Percentiles rank a stretch among this genome's conserved stretches.
Conservation (phyloP, 2,113 vertebrate genomes). For the Pituophis catenifer region DNA sequence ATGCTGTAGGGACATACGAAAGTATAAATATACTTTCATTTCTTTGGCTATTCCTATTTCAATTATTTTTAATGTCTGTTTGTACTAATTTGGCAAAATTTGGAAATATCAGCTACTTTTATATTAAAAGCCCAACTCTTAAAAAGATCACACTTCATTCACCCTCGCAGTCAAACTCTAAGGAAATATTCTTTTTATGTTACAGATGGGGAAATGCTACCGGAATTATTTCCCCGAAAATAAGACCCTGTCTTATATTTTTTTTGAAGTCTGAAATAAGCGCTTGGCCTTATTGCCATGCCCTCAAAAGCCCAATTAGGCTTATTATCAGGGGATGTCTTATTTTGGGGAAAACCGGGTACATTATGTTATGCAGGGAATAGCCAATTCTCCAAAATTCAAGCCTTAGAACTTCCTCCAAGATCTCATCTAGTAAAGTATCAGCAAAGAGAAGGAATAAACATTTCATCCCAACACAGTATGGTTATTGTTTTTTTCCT, state of each 20-base stretch:
- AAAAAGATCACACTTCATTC: neutral
- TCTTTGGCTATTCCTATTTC: neutral
- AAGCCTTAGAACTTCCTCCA: neutral
- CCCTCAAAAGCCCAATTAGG: no score
- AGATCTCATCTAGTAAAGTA: slow-evolving; percentile 2
- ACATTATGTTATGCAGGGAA: neutral
- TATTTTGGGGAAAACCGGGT: no score
- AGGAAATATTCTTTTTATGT: neutral
- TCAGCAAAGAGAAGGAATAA: neutral
- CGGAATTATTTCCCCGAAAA: no score
- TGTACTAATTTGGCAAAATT: neutral
- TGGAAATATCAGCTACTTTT: neutral
- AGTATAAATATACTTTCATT: neutral
- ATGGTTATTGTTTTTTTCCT: neutral
- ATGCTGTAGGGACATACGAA: neutral
- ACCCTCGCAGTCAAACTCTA: neutral
- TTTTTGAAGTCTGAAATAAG: no score
- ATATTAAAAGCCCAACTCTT: neutral
- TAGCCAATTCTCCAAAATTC: neutral
- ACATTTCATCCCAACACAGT: neutral
- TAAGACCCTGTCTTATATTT: no score
- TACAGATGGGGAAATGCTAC: neutral
- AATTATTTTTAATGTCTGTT: neutral
- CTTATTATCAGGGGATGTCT: no score
- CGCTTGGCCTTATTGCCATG: no score